Evolutionary conservation across 2,113 vertebrate genomes (phyloP).

Genomic region (Heterochromis multidens): DNA sequence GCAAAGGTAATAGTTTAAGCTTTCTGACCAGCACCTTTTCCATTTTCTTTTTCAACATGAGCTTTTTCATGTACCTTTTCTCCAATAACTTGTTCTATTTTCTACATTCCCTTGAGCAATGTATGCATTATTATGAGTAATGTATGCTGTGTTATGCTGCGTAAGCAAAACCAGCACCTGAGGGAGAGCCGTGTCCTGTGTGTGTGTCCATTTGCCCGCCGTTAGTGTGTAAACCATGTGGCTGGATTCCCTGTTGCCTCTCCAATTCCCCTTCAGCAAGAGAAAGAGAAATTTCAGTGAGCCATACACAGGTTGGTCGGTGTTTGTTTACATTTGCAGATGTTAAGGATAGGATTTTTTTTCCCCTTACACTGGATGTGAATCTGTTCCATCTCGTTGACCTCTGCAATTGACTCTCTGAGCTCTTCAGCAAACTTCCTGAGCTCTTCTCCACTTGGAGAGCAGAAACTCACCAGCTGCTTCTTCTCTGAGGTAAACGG

Average conservation of each 20-base stretch:
- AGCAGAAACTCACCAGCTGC: constrained; percentile 95
- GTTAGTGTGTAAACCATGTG: constrained; percentile 81
- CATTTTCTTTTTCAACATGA: not conserved
- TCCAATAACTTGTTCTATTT: constrained; percentile 4
- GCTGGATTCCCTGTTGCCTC: constrained; percentile 88
- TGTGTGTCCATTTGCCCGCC: constrained; percentile 87
- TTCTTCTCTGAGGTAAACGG: constrained; percentile 96
- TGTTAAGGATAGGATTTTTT: not conserved
- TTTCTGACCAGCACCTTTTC: not conserved
- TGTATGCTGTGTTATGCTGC: constrained; percentile 4
- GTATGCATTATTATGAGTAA: not conserved
- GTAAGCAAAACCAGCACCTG: constrained; percentile 75
- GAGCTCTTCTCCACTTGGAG: constrained; percentile 92
- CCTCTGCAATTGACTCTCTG: constrained; percentile 94
- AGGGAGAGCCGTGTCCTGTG: constrained; percentile 84
- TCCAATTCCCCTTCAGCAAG: constrained; percentile 88
- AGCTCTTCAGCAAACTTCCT: constrained; percentile 97
- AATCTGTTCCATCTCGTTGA: constrained; percentile 98
- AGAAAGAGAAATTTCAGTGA: not conserved
- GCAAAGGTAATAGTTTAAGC: not conserved
- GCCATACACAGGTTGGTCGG: accelerated
- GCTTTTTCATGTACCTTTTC: not conserved
- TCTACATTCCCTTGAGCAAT: not conserved
- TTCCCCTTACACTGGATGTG: constrained; percentile 93
- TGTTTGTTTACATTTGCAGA: not conserved